phyloP scores from a whole-genome alignment of 2,113 vertebrate genomes.

The Lynx canadensis region DNA sequence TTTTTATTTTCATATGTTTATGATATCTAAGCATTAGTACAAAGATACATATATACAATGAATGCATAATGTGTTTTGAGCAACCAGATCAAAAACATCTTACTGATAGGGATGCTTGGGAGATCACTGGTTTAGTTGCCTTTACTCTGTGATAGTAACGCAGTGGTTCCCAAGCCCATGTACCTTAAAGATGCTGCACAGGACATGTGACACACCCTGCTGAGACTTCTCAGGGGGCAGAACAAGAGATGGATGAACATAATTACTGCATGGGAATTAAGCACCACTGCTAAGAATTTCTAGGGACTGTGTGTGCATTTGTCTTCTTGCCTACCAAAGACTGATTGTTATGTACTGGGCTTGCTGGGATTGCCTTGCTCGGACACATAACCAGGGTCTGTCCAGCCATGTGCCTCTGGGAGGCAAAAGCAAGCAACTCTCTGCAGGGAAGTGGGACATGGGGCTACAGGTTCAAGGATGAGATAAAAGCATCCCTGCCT shows the following conservation, averaged over 20 bases:
- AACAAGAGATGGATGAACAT: constrained; percentile 45
- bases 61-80: background rate
- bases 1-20: constrained; percentile 18
- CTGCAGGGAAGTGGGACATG: background rate
- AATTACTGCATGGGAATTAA: constrained; percentile 52
- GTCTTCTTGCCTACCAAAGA: constrained; percentile 37
- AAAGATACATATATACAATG: background rate
- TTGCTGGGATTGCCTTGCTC: background rate
- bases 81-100: background rate
- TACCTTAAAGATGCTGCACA: background rate
- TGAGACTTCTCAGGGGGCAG: constrained; percentile 46
- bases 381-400: background rate
- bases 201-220: background rate
- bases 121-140: background rate
- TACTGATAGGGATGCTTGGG: background rate
- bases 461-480: background rate
- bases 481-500: background rate
- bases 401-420: background rate
- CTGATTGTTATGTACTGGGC: background rate
- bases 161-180: background rate
- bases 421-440: background rate
- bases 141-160: background rate
- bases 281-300: background rate
- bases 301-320: background rate
- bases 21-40: background rate